Evolutionary conservation across 2,113 vertebrate species (phyloP).

Genomic region (Crocuta crocuta): DNA sequence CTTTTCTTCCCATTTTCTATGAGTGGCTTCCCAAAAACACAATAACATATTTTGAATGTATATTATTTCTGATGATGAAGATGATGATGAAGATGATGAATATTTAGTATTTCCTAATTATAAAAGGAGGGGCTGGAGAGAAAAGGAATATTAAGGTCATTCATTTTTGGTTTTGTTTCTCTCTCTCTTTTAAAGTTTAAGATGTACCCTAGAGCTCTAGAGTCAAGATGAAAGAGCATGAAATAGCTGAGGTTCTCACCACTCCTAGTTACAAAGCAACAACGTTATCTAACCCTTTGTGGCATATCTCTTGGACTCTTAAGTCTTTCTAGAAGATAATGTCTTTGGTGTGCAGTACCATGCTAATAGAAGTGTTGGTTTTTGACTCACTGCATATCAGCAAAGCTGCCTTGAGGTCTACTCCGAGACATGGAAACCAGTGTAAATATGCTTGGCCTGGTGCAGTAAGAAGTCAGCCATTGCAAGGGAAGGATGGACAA

Average conservation of each 20-base stretch:
- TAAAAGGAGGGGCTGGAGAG: background rate
- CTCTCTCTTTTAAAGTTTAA: background rate
- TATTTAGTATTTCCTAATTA: background rate
- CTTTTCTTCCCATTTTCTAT: background rate
- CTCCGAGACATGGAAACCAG: background rate
- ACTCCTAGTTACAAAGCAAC: background rate
- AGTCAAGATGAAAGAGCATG: background rate
- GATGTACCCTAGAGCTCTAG: background rate
- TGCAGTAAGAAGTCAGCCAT: background rate
- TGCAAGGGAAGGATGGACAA: background rate
- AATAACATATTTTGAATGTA: background rate
- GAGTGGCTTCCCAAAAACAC: background rate
- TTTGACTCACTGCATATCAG: background rate
- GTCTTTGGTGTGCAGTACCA: background rate
- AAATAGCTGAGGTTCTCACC: background rate
- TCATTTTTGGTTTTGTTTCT: background rate
- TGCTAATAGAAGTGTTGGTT: background rate
- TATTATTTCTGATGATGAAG: background rate
- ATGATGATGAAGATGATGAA: background rate
- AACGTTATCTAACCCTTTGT: background rate
- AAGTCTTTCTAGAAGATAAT: slow-evolving; percentile 11
- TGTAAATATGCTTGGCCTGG: accelerated
- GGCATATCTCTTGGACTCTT: background rate
- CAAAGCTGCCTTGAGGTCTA: background rate
- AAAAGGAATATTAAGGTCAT: background rate